A percentile compares a stretch with the other conserved stretches of the same genome.
phyloP scores from a whole-genome alignment of 2,888 invertebrate genomes.

The Lottia scabra region DNA sequence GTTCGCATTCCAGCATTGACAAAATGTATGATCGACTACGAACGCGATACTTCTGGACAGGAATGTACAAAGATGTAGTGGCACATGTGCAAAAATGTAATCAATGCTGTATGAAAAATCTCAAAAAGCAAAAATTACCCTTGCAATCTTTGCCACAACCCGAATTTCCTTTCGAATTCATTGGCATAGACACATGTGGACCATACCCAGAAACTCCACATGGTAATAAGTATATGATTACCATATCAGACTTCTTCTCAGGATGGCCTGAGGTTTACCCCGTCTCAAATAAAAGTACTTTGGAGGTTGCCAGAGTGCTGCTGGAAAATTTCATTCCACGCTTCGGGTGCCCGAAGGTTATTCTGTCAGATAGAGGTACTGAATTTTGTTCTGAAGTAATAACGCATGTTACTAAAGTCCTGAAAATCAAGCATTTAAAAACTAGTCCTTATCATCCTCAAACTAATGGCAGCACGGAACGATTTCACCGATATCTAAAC shows the following conservation, averaged over 20 bases:
- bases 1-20: conserved; percentile 8
- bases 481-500: conserved; percentile 4
- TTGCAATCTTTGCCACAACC: not conserved
- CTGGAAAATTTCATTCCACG: conserved; percentile 5
- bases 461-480: conserved; percentile 11
- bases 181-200: conserved; percentile 13
- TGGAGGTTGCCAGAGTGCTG: not conserved
- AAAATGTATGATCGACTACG: conserved; percentile 5
- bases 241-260: conserved; percentile 7
- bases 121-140: not conserved
- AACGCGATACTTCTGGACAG: conserved; percentile 6
- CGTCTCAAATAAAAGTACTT: not conserved
- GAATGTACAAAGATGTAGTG: conserved; percentile 10
- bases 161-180: conserved; percentile 1
- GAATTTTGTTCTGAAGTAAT: conserved; percentile 6
- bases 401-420: not conserved
- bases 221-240: conserved; percentile 9
- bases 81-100: not conserved
- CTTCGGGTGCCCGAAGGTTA: not conserved
- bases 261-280: conserved; percentile 14
- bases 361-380: conserved; percentile 12
- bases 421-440: conserved; percentile 6
- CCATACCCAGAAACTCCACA: not conserved
- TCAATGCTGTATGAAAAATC: too few species aligned
- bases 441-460: conserved; percentile 8